A percentile compares a stretch with the other conserved stretches of the same genome.
These are phyloP conservation scores for Clarias macrocephalus DNA, from an alignment of 2,113 vertebrate species.

Conservation along the genomic window DNA sequence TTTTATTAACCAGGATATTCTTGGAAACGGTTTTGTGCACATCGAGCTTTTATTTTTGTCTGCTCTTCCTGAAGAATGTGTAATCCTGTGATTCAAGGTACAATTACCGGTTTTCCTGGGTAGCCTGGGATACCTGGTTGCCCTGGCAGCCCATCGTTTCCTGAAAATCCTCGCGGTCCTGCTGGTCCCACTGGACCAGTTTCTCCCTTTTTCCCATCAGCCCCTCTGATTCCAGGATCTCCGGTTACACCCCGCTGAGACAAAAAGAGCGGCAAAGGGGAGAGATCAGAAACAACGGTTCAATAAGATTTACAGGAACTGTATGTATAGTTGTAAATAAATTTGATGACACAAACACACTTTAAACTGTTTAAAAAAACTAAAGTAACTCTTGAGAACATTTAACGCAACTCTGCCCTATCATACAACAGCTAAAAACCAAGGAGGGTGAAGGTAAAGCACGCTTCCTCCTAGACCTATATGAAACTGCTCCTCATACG, in stretches of 20 bases:
- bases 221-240: conserved; percentile 52
- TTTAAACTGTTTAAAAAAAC: not conserved
- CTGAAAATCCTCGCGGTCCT: conserved; percentile 51
- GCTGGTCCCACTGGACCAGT: conserved; percentile 45
- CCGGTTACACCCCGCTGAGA: conserved; percentile 50
- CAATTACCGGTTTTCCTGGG: conserved; percentile 59
- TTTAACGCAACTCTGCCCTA: not conserved
- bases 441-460: not conserved
- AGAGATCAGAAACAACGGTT: not conserved
- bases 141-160: conserved; percentile 55
- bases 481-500: not conserved
- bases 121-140: conserved; percentile 58
- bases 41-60: not conserved
- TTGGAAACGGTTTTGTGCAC: not conserved
- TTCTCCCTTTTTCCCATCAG: conserved; percentile 57
- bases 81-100: not conserved
- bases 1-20: not conserved
- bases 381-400: not conserved
- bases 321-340: not conserved
- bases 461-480: not conserved
- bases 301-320: not conserved
- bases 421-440: not conserved
- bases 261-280: not conserved
- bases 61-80: not conserved
- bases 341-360: not conserved